Conservation (phyloP, 1,140 invertebrate species). For the Drosophila lini region DNA sequence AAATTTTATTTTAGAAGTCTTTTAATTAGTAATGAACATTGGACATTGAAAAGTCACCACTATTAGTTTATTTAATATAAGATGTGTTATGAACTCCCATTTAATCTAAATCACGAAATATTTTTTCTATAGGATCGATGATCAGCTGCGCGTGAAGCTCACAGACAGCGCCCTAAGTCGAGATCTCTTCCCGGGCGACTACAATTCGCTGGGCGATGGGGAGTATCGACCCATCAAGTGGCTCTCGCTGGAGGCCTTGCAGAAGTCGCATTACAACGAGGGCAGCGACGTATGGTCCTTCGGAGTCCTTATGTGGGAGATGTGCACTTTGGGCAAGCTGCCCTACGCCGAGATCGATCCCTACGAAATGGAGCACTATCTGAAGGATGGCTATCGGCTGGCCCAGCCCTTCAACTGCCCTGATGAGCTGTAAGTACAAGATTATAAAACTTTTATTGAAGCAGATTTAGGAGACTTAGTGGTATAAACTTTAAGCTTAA, state of each 20-base stretch:
- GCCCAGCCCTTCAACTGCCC: slow-evolving; percentile 97
- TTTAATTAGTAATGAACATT: too few relatives aligned
- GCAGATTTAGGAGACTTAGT: neutral
- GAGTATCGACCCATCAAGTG: slow-evolving; percentile 98
- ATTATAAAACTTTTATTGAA: neutral
- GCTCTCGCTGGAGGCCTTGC: slow-evolving; percentile 94
- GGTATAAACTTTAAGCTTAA: neutral
- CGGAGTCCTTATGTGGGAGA: slow-evolving; percentile 97
- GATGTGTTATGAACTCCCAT: neutral
- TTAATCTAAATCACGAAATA: neutral
- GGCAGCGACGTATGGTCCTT: slow-evolving; percentile 98
- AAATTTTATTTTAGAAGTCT: too few relatives aligned
- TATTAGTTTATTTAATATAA: too few relatives aligned
- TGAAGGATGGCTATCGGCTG: slow-evolving; percentile 95
- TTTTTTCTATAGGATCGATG: slow-evolving; percentile 87
- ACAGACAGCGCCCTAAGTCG: slow-evolving; percentile 96
- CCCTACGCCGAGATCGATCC: slow-evolving; percentile 90
- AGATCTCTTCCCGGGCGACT: slow-evolving; percentile 97
- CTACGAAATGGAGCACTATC: slow-evolving; percentile 96
- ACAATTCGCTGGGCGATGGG: slow-evolving; percentile 97
- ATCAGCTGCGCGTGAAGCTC: slow-evolving; percentile 94
- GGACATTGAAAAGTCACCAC: too few relatives aligned
- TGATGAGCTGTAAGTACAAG: slow-evolving; percentile 93
- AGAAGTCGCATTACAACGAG: slow-evolving; percentile 92
- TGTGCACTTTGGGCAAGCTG: slow-evolving; percentile 96